phyloP scores from a whole-genome alignment of 2,113 vertebrate species.

The Gymnobelideus leadbeateri region DNA sequence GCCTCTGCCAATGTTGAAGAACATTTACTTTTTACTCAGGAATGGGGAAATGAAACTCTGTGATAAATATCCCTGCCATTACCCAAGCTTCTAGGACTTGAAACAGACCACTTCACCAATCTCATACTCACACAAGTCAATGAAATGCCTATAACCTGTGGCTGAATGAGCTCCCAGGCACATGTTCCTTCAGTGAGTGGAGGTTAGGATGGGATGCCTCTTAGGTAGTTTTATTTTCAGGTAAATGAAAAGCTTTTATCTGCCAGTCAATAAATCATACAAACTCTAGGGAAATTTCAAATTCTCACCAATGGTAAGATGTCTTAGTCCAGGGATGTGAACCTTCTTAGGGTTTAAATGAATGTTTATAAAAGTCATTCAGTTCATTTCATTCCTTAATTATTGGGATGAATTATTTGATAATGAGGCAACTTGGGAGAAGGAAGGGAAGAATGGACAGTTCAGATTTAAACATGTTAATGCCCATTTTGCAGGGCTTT shows the following conservation, averaged over 20 bases:
- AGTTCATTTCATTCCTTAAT: not conserved
- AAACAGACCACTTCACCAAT: conserved; percentile 51
- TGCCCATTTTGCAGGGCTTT: not conserved
- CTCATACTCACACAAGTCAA: conserved; percentile 13
- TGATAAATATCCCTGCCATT: conserved; percentile 25
- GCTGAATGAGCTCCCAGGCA: conserved; percentile 67
- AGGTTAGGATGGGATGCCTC: conserved; percentile 28
- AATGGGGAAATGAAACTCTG: conserved; percentile 27
- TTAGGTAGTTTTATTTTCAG: conserved; percentile 50
- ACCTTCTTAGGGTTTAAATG: not conserved
- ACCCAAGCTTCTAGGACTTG: conserved; percentile 21
- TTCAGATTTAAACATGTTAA: not conserved
- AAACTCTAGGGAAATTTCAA: not conserved
- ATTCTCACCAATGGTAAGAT: not conserved
- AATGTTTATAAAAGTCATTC: not conserved
- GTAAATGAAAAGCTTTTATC: conserved; percentile 66
- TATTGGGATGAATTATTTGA: not conserved
- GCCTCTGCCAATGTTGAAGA: conserved; percentile 27
- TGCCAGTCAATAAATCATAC: not conserved
- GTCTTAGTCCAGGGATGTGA: not conserved
- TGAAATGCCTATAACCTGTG: conserved; percentile 29
- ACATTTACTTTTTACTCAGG: conserved; percentile 51
- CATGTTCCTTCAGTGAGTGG: conserved; percentile 57
- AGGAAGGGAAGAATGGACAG: not conserved
- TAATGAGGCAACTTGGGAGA: not conserved